Base-by-base conservation (phyloP, 2,113 vertebrate species). In the Alethe diademata region DNA sequence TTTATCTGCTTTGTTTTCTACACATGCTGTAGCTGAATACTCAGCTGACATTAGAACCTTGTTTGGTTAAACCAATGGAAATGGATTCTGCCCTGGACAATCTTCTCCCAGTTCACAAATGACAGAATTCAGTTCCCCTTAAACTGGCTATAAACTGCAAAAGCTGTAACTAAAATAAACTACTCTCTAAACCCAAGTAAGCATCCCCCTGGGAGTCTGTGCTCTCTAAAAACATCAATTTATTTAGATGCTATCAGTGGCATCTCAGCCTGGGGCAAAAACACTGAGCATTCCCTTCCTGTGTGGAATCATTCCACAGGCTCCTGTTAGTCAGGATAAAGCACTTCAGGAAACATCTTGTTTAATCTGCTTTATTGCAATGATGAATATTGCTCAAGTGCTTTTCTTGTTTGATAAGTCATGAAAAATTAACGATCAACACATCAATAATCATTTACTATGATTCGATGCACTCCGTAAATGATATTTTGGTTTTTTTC, bases 121-220 rank as follows among this genome's bases (percentile, higher is more conserved):
- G 61, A 54, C 2, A 60, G 24, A 78, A 71, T 64, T 62, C 50
- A 78, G 43, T 24, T 91, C 13, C 22, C 66, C 31, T 78, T 70
- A 71, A 88, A 66, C 9, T 51, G 53, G 25, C 40, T 74, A 48
- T 66, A 90, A 93, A 83, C 22, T 88, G 72, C 64, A 92, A 94
- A 88, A 72, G 18, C 42, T 66, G 88, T 47, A 86, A 90, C 67
- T 42, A 94, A 92, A 93, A 91, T 64, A 78, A 94, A 93, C 79
- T 38, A 31, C 47, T 40, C 38, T 67, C 58, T 75, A 84, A 88
- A 91, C 6, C n/a, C 26, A 51, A 92, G 79, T 10, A 56, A 84
- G 69, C 12, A 47, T 53, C 8, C 60, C 71, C 66, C 14, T 4
- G 56, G 88, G 79, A 86, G 14, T 12, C 25, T 53, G 19, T 5